phyloP scores from a whole-genome alignment of 2,113 vertebrate genomes.

The Euleptes europaea region DNA sequence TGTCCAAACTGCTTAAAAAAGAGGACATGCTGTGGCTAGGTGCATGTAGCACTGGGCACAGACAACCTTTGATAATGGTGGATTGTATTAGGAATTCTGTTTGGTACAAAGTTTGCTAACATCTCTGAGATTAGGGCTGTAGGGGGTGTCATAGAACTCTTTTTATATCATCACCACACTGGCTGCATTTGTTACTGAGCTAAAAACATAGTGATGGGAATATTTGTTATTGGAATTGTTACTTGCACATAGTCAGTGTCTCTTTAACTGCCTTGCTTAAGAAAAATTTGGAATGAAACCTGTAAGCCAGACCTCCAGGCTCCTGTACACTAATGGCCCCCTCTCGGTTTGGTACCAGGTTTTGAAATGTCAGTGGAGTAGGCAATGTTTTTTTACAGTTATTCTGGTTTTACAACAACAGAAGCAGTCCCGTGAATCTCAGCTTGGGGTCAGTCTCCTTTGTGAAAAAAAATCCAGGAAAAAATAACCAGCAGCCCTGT shows the following conservation, averaged over 20 bases:
- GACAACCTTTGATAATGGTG: neutral
- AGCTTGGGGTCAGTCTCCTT: neutral
- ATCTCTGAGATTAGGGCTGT: neutral
- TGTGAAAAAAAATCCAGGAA: neutral
- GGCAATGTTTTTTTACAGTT: neutral
- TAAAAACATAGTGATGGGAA: neutral
- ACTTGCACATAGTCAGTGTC: neutral
- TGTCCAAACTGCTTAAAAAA: constrained; percentile 68
- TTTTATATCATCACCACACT: neutral
- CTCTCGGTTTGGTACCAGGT: neutral
- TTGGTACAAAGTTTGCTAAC: neutral
- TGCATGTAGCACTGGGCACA: neutral
- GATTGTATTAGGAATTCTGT: neutral
- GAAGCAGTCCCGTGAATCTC: neutral
- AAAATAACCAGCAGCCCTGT: neutral
- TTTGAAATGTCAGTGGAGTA: neutral
- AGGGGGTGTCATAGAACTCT: neutral
- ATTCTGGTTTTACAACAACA: neutral
- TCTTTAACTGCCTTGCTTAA: neutral
- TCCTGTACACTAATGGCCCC: neutral
- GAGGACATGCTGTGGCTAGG: constrained; percentile 18
- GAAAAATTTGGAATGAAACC: too few relatives aligned
- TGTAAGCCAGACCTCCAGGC: neutral
- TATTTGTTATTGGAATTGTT: constrained; percentile 11
- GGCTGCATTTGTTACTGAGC: neutral